Conservation (phyloP, 2,113 vertebrate species). For the Siniperca chuatsi region DNA sequence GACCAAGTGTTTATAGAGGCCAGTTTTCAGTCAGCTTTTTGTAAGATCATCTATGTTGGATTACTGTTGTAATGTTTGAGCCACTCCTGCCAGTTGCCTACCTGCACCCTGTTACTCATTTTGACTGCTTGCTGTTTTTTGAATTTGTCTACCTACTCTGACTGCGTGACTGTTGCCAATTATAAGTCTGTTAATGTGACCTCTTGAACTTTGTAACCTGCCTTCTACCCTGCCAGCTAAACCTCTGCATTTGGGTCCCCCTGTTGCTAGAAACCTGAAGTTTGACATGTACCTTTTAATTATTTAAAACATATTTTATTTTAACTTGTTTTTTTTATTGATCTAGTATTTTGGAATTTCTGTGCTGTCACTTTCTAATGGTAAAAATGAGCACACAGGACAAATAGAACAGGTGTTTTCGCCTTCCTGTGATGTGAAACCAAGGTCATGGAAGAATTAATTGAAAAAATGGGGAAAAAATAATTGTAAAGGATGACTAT, state of each 20-base stretch:
- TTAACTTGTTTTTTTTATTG: too few relatives aligned
- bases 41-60: neutral
- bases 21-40: neutral
- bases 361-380: neutral
- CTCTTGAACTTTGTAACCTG: slow-evolving; percentile 5
- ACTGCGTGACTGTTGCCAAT: neutral
- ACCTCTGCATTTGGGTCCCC: neutral
- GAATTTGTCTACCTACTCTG: neutral
- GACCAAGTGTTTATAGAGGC: neutral
- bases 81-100: neutral
- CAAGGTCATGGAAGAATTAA: neutral
- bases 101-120: neutral
- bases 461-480: too few relatives aligned
- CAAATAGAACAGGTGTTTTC: neutral
- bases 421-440: neutral
- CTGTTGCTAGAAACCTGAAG: neutral
- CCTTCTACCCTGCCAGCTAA: neutral
- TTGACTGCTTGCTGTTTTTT: neutral
- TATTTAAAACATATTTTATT: too few relatives aligned
- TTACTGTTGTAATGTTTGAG: neutral
- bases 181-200: slow-evolving; percentile 1
- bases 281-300: neutral
- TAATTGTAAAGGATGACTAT: too few relatives aligned
- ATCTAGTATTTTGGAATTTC: neutral
- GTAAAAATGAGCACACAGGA: neutral